phyloP scores from a whole-genome alignment of 2,888 invertebrate genomes.

The Podabrus alpinus region DNA sequence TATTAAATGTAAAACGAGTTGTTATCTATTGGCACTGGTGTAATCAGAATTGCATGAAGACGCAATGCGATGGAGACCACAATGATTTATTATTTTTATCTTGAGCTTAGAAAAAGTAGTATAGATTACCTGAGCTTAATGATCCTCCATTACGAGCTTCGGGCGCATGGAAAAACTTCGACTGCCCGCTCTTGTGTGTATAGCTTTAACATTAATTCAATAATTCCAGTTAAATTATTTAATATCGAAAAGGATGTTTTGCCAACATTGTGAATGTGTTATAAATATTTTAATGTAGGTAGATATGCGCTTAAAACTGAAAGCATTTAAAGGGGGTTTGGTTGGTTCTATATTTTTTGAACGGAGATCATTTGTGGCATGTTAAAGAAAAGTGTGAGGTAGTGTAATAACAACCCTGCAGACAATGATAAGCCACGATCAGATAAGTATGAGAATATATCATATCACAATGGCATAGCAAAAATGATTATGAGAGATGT shows the following conservation, averaged over 20 bases:
- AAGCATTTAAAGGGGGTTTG: not conserved
- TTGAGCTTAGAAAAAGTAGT: constrained; percentile 49
- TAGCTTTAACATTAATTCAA: constrained; percentile 17
- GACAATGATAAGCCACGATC: constrained; percentile 40
- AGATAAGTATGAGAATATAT: constrained; percentile 46
- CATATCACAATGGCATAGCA: constrained; percentile 56
- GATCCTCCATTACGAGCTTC: constrained; percentile 55
- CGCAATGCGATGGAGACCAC: constrained; percentile 47
- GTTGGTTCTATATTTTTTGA: constrained; percentile 1
- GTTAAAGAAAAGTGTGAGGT: constrained; percentile 31
- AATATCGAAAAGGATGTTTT: not conserved
- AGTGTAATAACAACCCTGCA: constrained; percentile 38
- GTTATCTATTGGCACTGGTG: constrained; percentile 40
- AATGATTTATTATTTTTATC: constrained; percentile 57
- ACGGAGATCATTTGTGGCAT: constrained; percentile 20
- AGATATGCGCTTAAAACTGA: not conserved
- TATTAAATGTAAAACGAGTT: constrained; percentile 25
- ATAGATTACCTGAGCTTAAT: constrained; percentile 56
- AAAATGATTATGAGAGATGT: constrained; percentile 57
- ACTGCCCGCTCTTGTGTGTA: constrained; percentile 31
- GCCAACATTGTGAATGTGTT: not conserved
- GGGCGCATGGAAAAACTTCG: constrained; percentile 45
- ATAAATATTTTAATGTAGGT: not conserved
- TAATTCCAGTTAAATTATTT: constrained; percentile 19
- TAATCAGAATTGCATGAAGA: constrained; percentile 46